phyloP scores from a whole-genome alignment of 2,797 vertebrate species.

The Urosaurus nigricauda region DNA sequence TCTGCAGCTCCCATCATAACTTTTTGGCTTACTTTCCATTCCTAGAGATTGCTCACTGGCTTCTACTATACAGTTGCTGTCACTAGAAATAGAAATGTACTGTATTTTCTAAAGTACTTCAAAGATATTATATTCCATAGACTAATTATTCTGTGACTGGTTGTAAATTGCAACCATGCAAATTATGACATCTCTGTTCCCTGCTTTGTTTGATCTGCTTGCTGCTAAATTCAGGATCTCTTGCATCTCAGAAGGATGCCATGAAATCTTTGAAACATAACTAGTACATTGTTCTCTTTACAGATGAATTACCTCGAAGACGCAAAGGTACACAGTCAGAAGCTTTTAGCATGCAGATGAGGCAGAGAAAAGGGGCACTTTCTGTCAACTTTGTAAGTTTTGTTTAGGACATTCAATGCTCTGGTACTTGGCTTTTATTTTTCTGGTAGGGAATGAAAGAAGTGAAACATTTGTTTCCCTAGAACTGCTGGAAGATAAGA shows the following conservation, averaged over 20 bases:
- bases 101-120: neutral
- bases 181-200: neutral
- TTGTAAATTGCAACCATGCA: neutral
- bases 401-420: conserved; percentile 34
- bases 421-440: neutral
- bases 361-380: conserved; percentile 93
- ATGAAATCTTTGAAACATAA: neutral
- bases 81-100: neutral
- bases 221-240: neutral
- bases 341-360: conserved; percentile 97
- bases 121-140: neutral
- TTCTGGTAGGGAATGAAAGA: neutral
- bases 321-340: conserved; percentile 92
- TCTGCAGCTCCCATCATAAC: too few species aligned
- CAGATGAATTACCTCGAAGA: conserved; percentile 91
- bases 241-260: neutral
- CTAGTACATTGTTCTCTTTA: conserved; percentile 56
- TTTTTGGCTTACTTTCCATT: conserved; percentile 5
- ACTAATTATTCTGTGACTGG: neutral
- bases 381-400: conserved; percentile 98
- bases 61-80: neutral
- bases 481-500: conserved; percentile 9
- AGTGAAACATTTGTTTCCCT: conserved; percentile 2
- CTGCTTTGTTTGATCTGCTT: conserved; percentile 20
- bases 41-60: too few species aligned